Evolutionary conservation across 1,140 invertebrate species (phyloP).

Genomic region (Drosophila tani): DNA sequence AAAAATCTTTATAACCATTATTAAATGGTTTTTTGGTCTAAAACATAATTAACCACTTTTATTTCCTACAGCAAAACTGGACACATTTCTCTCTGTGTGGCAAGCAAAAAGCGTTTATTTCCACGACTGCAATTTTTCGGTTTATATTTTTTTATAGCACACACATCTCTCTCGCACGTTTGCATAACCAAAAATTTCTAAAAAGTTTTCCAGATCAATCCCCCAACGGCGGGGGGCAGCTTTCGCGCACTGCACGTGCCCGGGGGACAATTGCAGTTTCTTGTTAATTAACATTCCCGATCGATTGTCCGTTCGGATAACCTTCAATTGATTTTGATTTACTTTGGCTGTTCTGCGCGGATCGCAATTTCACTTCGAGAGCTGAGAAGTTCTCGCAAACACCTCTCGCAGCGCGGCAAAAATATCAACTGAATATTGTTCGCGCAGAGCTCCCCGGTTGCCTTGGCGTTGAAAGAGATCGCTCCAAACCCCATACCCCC

Average conservation of each 20-base stretch:
- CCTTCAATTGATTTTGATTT: conserved; percentile 66
- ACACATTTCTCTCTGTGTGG: conserved; percentile 11
- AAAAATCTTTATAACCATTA: not conserved
- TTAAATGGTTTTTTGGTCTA: not conserved
- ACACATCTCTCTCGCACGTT: conserved; percentile 52
- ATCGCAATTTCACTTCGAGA: conserved; percentile 28
- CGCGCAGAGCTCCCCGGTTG: not conserved
- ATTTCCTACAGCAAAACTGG: not conserved
- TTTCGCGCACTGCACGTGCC: conserved; percentile 26
- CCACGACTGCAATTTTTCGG: conserved; percentile 32
- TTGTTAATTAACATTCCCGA: conserved; percentile 11
- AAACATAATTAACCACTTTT: not conserved
- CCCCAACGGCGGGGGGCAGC: not conserved
- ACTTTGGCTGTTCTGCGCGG: conserved; percentile 26
- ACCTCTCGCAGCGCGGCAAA: conserved; percentile 42
- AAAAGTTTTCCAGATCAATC: conserved; percentile 24
- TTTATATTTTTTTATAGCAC: conserved; percentile 23
- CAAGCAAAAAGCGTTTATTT: not conserved
- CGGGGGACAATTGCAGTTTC: not conserved
- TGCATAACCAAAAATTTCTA: conserved; percentile 71
- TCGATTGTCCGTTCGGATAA: conserved; percentile 10
- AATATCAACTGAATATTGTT: conserved; percentile 39
- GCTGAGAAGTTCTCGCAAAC: conserved; percentile 28
- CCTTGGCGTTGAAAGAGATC: conserved; percentile 14
- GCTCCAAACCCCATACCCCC: not conserved